These are phyloP conservation scores for Diuraphis noxia DNA, from an alignment of 1,140 invertebrate genomes.

Conservation along the genomic window DNA sequence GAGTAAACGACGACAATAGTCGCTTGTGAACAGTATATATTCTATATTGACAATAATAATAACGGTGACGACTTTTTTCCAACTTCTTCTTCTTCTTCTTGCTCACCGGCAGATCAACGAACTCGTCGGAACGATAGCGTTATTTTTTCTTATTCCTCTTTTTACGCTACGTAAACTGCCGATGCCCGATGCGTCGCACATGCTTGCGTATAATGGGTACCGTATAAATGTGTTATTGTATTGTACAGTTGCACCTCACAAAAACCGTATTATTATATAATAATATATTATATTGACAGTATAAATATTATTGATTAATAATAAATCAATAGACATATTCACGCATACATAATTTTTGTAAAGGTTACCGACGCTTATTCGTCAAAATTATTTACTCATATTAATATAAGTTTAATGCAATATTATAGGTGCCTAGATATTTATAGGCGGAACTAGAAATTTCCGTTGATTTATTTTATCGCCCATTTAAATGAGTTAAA, in stretches of 20 bases:
- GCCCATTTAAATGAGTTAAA: too few species aligned
- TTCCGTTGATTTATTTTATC: too few species aligned
- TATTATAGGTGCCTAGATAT: too few species aligned
- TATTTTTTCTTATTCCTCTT: background rate
- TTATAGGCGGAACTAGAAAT: too few species aligned
- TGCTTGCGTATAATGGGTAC: background rate
- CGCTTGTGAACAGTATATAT: background rate
- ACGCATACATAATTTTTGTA: background rate
- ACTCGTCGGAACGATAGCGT: slow-evolving; percentile 25
- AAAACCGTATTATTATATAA: background rate
- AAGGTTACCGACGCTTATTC: background rate
- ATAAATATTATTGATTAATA: background rate
- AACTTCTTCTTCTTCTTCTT: background rate
- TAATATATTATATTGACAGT: background rate
- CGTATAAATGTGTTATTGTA: background rate
- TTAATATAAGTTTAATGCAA: background rate
- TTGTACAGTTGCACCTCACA: background rate
- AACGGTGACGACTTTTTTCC: slow-evolving; percentile 14
- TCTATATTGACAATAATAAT: background rate
- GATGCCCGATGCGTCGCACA: background rate
- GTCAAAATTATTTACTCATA: too few species aligned
- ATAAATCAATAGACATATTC: background rate
- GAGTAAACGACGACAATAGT: slow-evolving; percentile 14
- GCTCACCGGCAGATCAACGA: slow-evolving; percentile 21
- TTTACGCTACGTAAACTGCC: background rate